A percentile compares a stretch with the other conserved stretches of the same genome.
phyloP scores from a whole-genome alignment of 2,113 vertebrate species.

The Balaenoptera acutorostrata region DNA sequence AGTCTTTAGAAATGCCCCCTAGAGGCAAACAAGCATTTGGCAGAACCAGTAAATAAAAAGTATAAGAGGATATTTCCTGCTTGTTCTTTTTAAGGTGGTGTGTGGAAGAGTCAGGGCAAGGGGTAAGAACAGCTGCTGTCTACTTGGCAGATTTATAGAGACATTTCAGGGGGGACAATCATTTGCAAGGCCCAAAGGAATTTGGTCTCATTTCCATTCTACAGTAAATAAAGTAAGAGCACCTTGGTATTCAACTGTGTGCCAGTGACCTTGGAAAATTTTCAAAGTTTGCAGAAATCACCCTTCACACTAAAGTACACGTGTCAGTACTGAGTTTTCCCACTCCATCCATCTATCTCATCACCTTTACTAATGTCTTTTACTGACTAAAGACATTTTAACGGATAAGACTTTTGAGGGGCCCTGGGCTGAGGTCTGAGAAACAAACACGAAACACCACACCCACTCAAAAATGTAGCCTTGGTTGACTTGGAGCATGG shows the following conservation, averaged over 20 bases:
- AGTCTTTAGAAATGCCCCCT: conserved; percentile 51
- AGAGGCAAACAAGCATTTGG: conserved; percentile 51
- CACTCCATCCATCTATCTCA: not conserved
- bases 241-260: not conserved
- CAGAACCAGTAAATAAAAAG: conserved; percentile 32
- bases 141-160: conserved; percentile 40
- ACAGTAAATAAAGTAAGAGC: not conserved
- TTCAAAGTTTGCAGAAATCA: conserved; percentile 4
- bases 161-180: not conserved
- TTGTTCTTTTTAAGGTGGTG: not conserved
- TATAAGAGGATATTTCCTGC: not conserved
- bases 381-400: not conserved
- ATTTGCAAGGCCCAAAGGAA: conserved; percentile 31
- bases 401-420: not conserved
- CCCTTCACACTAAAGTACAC: not conserved
- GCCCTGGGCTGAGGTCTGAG: not conserved
- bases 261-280: conserved; percentile 13
- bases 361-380: not conserved
- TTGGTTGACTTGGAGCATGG: not conserved
- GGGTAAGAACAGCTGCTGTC: not conserved
- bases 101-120: not conserved
- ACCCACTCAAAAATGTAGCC: not conserved
- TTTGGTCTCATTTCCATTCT: conserved; percentile 31
- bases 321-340: not conserved
- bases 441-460: not conserved